Evolutionary conservation across 2,888 invertebrate genomes (phyloP), one percentile per base, ranked within the genome.

Genomic region (Scaptomyza tumidula): DNA sequence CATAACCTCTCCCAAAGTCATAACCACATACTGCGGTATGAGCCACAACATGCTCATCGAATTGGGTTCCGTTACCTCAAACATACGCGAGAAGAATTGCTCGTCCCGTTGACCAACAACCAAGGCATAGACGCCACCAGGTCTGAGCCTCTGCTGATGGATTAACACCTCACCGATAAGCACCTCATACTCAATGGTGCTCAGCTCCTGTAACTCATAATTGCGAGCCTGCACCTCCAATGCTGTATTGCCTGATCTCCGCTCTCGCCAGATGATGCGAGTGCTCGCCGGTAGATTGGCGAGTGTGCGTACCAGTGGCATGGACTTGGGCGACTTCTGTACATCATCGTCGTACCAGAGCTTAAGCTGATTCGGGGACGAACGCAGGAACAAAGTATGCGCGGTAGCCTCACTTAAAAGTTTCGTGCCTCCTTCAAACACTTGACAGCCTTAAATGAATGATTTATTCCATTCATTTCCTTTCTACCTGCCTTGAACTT

Each of bases 1-100:
- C 92, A 96, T 93, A 1, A 96, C 91, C 71, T 92, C 92, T 3
- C 94, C 95, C 2, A 93, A 86, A 0, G 95, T 94, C 80, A 96
- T 94, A 2, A 95, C 89, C 44, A 95, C 89, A 85, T 95, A 95
- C 89, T 96, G 95, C 0, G 95, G 95, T 14, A 95, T 87, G 74
- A 95, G 93, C 93, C 93, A 94, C 3, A 94, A 72, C 89, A 95
- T 94, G 71, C 93, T 93, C 39, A 95, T 88, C 1, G 92, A 90
- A 85, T 94, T 94, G 11, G 93, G 91, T 31, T 70, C 61, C 0
- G 91, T 88, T 0, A 91, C 78, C 52, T 80, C 81, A 2, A 89
- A 68, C 27, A 86, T 46, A 14, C 74, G 67, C 0, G 78, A 57
- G 0, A 56, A 62, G 9, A 67, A 80, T 0, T 44, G 50, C 1